Conservation (phyloP, 2,113 vertebrate species). For the Macquaria ambigua region DNA sequence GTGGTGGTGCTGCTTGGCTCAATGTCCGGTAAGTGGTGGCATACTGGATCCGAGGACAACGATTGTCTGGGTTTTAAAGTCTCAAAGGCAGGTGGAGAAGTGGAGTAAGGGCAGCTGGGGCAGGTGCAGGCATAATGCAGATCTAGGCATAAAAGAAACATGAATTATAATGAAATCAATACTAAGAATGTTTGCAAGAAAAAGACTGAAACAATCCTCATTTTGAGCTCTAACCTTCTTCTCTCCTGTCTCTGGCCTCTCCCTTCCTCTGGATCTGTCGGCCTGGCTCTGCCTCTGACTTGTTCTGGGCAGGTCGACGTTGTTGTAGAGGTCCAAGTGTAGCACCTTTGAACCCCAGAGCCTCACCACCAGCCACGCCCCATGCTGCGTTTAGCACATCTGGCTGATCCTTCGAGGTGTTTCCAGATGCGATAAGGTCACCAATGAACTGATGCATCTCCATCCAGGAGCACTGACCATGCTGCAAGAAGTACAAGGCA, state of each 20-base stretch:
- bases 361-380: conserved; percentile 67
- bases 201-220: fast-evolving
- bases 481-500: conserved; percentile 57
- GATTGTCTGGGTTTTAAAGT: conserved; percentile 68
- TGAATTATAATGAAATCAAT: background rate
- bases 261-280: conserved; percentile 46
- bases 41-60: conserved; percentile 11
- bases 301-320: conserved; percentile 58
- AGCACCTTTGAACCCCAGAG: conserved; percentile 66
- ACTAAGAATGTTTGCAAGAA: background rate
- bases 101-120: conserved; percentile 82
- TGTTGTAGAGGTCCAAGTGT: conserved; percentile 47
- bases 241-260: conserved; percentile 43
- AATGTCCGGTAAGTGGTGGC: conserved; percentile 63
- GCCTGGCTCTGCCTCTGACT: conserved; percentile 33
- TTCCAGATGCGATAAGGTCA: conserved; percentile 82
- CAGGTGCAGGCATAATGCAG: conserved; percentile 80
- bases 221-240: conserved; percentile 45
- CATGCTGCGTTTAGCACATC: conserved; percentile 75
- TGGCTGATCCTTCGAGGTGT: conserved; percentile 70
- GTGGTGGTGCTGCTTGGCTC: conserved; percentile 47
- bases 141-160: conserved; percentile 56
- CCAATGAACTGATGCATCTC: conserved; percentile 86
- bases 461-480: conserved; percentile 83
- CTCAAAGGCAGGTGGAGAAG: conserved; percentile 62